These are phyloP conservation scores for Osmoderma eremita DNA, from an alignment of 2,888 invertebrate species.

Conservation along the genomic window DNA sequence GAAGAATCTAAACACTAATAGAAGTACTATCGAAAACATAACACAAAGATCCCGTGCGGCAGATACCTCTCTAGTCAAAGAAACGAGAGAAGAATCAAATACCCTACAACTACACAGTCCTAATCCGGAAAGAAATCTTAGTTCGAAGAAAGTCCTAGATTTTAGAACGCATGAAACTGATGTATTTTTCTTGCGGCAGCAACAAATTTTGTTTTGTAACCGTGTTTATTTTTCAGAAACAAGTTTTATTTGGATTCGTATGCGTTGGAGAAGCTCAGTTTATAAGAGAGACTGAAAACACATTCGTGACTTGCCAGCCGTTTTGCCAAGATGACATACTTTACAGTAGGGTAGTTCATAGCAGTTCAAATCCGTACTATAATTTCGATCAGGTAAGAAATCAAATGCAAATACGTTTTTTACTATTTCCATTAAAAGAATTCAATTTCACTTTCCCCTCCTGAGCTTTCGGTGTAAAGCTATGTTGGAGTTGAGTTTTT, in stretches of 20 bases:
- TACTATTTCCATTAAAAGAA: too few species aligned
- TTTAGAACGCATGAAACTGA: conserved; percentile 18
- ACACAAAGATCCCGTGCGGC: conserved; percentile 2
- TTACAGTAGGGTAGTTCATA: conserved; percentile 61
- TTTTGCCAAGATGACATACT: conserved; percentile 65
- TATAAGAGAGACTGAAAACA: conserved; percentile 58
- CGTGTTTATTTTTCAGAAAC: conserved; percentile 51
- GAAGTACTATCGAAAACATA: background rate
- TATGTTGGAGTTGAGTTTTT: too few species aligned
- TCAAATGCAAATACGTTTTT: background rate
- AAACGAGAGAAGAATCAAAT: conserved; percentile 8
- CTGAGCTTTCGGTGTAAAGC: too few species aligned
- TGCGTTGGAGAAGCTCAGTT: conserved; percentile 65
- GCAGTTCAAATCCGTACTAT: conserved; percentile 64
- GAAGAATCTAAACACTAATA: conserved; percentile 1
- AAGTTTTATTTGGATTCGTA: conserved; percentile 65
- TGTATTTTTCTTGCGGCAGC: conserved; percentile 3
- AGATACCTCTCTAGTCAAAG: conserved; percentile 12
- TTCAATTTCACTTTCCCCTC: too few species aligned
- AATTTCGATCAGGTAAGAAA: conserved; percentile 64
- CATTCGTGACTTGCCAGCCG: conserved; percentile 64
- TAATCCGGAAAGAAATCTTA: conserved; percentile 7
- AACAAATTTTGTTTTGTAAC: conserved; percentile 17
- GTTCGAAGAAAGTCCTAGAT: conserved; percentile 3
- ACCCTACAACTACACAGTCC: background rate